Conservation (phyloP, 2,797 vertebrate species). For the Cottoperca gobio region DNA sequence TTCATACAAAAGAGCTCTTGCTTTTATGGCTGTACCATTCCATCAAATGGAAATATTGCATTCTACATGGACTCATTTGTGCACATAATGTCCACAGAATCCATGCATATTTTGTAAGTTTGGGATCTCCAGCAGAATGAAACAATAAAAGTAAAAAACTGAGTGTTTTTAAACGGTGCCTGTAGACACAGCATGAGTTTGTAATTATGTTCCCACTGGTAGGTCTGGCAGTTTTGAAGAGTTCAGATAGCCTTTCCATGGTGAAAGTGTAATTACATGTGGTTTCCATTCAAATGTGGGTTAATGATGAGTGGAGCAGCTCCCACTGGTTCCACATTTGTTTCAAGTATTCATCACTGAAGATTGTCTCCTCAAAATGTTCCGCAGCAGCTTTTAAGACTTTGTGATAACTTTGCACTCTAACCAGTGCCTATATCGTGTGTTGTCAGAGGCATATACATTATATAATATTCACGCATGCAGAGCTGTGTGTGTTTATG, state of each 20-base stretch:
- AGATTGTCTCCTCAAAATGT: conserved; percentile 1
- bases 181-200: neutral
- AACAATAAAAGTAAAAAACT: neutral
- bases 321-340: conserved; percentile 8
- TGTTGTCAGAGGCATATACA: neutral
- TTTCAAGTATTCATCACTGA: conserved; percentile 15
- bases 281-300: conserved; percentile 29
- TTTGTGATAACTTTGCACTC: neutral
- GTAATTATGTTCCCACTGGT: neutral
- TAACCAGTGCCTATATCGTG: neutral
- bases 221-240: conserved; percentile 2
- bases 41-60: conserved; percentile 7
- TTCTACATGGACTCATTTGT: neutral
- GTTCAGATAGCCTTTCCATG: conserved; percentile 5
- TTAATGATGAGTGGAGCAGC: conserved; percentile 20
- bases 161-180: neutral
- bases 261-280: conserved; percentile 40
- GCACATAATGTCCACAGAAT: neutral
- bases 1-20: neutral
- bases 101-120: neutral
- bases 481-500: neutral
- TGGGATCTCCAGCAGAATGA: neutral
- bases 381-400: neutral
- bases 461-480: neutral
- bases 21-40: neutral